Evolutionary conservation across 2,888 invertebrate genomes (phyloP).

Genomic region (Chymomyza caudatula): DNA sequence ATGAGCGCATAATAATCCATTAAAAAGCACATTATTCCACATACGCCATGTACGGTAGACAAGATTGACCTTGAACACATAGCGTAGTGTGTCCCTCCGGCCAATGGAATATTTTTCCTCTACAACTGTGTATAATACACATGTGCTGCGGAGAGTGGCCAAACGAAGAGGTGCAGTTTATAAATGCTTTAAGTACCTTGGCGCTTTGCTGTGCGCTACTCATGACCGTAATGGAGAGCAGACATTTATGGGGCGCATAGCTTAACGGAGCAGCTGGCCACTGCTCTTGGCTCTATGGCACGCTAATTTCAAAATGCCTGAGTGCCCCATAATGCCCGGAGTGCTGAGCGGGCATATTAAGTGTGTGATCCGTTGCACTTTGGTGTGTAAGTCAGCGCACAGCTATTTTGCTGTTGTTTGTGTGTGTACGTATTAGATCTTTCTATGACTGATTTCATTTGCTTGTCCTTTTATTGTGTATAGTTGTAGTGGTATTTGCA

Average conservation of each 20-base stretch:
- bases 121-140: background rate
- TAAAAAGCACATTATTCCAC: conserved; percentile 63
- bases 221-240: conserved; percentile 18
- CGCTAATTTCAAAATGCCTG: conserved; percentile 58
- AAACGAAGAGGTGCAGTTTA: conserved; percentile 53
- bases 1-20: conserved; percentile 64
- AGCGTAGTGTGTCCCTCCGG: background rate
- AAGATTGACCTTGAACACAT: conserved; percentile 11
- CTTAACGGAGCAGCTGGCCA: conserved; percentile 42
- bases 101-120: background rate
- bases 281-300: conserved; percentile 44
- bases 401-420: too few relatives aligned
- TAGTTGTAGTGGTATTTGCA: conserved; percentile 21
- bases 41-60: conserved; percentile 36
- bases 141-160: conserved; percentile 29
- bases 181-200: conserved; percentile 54
- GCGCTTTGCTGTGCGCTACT: conserved; percentile 27
- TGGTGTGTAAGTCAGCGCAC: background rate
- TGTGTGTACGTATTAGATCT: too few relatives aligned
- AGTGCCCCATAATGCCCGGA: conserved; percentile 36
- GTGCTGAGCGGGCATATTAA: background rate
- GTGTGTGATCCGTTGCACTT: background rate
- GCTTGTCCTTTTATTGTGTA: background rate
- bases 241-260: conserved; percentile 39
- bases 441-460: background rate